Evolutionary conservation across 1,140 invertebrate genomes (phyloP).

Genomic region (Phymorhynchus buccinoides): DNA sequence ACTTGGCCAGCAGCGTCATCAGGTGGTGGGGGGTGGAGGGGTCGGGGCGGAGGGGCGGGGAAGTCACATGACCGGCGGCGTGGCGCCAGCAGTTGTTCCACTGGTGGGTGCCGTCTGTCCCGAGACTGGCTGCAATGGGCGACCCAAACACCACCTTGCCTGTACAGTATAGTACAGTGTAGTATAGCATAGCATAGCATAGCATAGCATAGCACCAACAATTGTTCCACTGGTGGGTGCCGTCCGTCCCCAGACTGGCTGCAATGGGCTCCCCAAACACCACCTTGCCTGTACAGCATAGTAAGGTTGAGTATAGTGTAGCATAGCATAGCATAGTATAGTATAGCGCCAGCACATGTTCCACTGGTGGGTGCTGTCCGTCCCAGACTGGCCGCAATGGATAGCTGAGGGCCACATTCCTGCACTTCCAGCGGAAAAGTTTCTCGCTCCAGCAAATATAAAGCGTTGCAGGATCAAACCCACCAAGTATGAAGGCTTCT

Average conservation of each 20-base stretch:
- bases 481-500: too few species aligned
- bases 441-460: too few species aligned
- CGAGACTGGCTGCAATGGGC: conserved; percentile 89
- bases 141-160: conserved; percentile 88
- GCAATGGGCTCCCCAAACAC: conserved; percentile 95
- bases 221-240: conserved; percentile 71
- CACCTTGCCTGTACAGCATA: conserved; percentile 77
- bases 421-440: too few species aligned
- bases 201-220: conserved; percentile 89
- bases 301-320: too few species aligned
- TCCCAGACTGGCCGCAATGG: too few species aligned
- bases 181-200: too few species aligned
- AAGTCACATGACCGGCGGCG: conserved; percentile 91
- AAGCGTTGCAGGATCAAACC: too few species aligned
- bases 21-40: conserved; percentile 85
- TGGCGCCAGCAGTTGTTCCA: conserved; percentile 81
- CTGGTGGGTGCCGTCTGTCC: conserved; percentile 72
- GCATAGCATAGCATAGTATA: too few species aligned
- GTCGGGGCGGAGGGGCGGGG: conserved; percentile 91
- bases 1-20: conserved; percentile 89
- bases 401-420: too few species aligned
- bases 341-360: too few species aligned
- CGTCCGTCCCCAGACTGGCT: conserved; percentile 81
- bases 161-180: too few species aligned
- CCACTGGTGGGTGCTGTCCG: too few species aligned